Base-by-base conservation (phyloP, 2,888 invertebrate genomes). In the Coelopa pilipes region DNA sequence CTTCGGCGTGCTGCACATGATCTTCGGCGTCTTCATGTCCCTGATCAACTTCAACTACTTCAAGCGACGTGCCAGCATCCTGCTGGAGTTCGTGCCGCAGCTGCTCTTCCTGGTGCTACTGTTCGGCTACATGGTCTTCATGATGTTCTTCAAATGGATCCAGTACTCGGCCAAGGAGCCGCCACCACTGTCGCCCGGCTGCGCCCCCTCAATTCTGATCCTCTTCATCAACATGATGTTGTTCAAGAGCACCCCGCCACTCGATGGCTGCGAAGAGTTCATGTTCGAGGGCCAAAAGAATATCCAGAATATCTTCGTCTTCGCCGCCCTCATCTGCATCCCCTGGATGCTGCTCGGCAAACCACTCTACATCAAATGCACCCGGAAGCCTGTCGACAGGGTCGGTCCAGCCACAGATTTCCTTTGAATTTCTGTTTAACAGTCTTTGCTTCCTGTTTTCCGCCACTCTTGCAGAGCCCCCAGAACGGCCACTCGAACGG, bases 301-400 rank as follows among this genome's bases (percentile, higher is more conserved):
- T 0, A 77, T 98, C 12, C 97, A 99, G 87, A 90, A 89, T 53
- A 88, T 93, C 46, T 91, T 99, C 74, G 93, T 99, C 4, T 80
- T 96, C 0, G 82, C 94, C 7, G 96, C 93, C 0, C 82, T 98
- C 0, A 83, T 94, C 57, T 97, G 97, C 85, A 92, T 98, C 75
- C 98, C 99, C 0, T 94, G 96, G 90, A 96, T 99, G 96, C 88
- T 99, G 81, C 86, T 97, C 0, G 95, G 93, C 60, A 99, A 98
- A 85, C 99, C 99, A 0, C 85, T 97, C 62, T 90, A 94, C 81
- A 89, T 97, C 74, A 90, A 93, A 84, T 49, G 77, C 0, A 87
- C 86, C 59, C 83, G 90, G 81, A 91, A 90, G 81, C n/a, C n/a
- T n/a, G n/a, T n/a, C n/a, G n/a, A n/a, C n/a, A n/a, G n/a, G n/a